Conservation (phyloP, 2,113 vertebrate species). For the Cryptotis parvus region DNA sequence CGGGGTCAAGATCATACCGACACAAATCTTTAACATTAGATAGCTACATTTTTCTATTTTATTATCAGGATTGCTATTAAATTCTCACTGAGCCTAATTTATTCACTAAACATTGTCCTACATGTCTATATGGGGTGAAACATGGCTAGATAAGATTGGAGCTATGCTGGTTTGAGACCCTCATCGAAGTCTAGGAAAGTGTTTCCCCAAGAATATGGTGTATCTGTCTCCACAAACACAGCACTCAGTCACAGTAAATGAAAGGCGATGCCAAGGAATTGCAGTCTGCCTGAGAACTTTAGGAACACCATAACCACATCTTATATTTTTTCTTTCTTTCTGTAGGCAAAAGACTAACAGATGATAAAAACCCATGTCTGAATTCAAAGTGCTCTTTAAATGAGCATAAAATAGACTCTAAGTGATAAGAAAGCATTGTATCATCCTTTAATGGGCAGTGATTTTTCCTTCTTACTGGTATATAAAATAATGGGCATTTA, state of each 20-base stretch:
- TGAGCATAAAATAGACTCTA: slow-evolving; percentile 48
- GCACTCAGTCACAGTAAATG: not conserved
- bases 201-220: not conserved
- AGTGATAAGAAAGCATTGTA: not conserved
- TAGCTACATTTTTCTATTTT: not conserved
- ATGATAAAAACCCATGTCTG: not conserved
- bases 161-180: not conserved
- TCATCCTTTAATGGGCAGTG: slow-evolving; percentile 10
- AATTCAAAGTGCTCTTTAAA: slow-evolving; percentile 47
- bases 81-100: not conserved
- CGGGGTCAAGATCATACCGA: not conserved
- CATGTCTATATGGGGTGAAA: not conserved
- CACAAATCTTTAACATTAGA: not conserved
- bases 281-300: not conserved
- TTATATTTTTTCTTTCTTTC: not conserved
- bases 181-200: not conserved
- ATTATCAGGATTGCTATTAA: not conserved
- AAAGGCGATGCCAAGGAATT: not conserved
- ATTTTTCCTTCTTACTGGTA: slow-evolving; percentile 30
- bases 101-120: not conserved
- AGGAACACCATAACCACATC: not conserved
- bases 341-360: not conserved
- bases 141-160: not conserved
- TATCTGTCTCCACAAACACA: not conserved
- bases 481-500: slow-evolving; percentile 38